phyloP scores from a whole-genome alignment of 2,888 invertebrate genomes.

The Acronicta leporina region DNA sequence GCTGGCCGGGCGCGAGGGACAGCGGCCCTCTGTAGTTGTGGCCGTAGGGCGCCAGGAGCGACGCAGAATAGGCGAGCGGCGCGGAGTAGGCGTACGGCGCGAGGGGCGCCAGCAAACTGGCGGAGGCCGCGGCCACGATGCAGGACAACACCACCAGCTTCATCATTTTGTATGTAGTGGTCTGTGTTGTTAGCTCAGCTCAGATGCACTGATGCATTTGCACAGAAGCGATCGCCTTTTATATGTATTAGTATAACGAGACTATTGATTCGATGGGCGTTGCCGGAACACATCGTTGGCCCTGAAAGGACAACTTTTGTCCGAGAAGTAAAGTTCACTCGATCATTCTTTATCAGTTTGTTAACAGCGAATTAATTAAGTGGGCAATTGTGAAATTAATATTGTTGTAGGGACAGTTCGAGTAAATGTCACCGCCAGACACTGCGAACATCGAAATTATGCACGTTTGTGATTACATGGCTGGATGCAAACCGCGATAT shows the following conservation, averaged over 20 bases:
- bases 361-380: constrained; percentile 36
- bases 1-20: constrained; percentile 84
- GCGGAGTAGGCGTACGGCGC: constrained; percentile 51
- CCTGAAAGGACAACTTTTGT: constrained; percentile 78
- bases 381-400: constrained; percentile 29
- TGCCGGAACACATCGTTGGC: constrained; percentile 73
- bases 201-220: constrained; percentile 74
- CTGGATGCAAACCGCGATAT: constrained; percentile 11
- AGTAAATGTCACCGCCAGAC: constrained; percentile 37
- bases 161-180: constrained; percentile 80
- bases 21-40: constrained; percentile 79
- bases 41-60: constrained; percentile 58
- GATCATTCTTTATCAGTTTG: constrained; percentile 33
- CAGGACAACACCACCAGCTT: constrained; percentile 90
- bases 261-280: constrained; percentile 60
- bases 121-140: constrained; percentile 88
- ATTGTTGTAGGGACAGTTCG: constrained; percentile 19
- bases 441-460: constrained; percentile 28
- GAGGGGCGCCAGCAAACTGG: constrained; percentile 60
- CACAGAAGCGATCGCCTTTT: constrained; percentile 64
- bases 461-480: constrained; percentile 34
- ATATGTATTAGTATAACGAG: constrained; percentile 64
- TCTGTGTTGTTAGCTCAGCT: constrained; percentile 79
- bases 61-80: constrained; percentile 23
- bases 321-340: constrained; percentile 58